These are phyloP conservation scores for Ataeniobius toweri DNA, from an alignment of 2,797 vertebrate species.

Conservation along the genomic window DNA sequence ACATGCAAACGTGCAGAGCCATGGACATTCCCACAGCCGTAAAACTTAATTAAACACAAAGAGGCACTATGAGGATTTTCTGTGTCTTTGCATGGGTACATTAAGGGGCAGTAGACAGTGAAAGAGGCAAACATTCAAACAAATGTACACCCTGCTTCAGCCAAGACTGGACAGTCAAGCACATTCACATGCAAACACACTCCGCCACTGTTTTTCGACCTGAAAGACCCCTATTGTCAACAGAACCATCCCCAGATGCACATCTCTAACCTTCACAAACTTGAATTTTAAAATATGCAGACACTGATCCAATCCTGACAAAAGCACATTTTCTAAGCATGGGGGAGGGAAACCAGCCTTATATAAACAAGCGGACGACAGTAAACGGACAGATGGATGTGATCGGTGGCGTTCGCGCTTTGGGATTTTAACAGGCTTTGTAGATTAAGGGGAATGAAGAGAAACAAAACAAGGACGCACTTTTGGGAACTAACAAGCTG, in stretches of 20 bases:
- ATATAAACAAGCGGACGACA: conserved; percentile 68
- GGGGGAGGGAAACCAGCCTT: conserved; percentile 65
- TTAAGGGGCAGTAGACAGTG: conserved; percentile 70
- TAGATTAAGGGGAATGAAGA: conserved; percentile 35
- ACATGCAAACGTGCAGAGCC: conserved; percentile 36
- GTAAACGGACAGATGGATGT: conserved; percentile 57
- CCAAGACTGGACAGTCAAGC: conserved; percentile 68
- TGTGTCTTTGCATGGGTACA: conserved; percentile 60
- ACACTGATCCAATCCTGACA: conserved; percentile 71
- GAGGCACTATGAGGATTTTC: conserved; percentile 65
- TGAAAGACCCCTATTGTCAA: conserved; percentile 80
- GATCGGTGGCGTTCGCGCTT: conserved; percentile 23
- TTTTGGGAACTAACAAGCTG: conserved; percentile 47
- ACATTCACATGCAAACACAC: conserved; percentile 73
- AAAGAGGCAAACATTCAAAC: conserved; percentile 70
- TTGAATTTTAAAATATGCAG: conserved; percentile 77
- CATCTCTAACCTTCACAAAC: conserved; percentile 79
- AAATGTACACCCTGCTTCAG: conserved; percentile 70
- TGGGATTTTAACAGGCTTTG: conserved; percentile 57
- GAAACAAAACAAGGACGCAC: conserved; percentile 39
- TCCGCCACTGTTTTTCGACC: conserved; percentile 69
- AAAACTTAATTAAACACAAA: conserved; percentile 72
- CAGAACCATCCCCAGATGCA: conserved; percentile 54
- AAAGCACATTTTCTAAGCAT: conserved; percentile 35
- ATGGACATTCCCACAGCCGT: conserved; percentile 46